These are phyloP conservation scores for Tenrec ecaudatus DNA, from an alignment of 2,113 vertebrate genomes.

Conservation along the genomic window DNA sequence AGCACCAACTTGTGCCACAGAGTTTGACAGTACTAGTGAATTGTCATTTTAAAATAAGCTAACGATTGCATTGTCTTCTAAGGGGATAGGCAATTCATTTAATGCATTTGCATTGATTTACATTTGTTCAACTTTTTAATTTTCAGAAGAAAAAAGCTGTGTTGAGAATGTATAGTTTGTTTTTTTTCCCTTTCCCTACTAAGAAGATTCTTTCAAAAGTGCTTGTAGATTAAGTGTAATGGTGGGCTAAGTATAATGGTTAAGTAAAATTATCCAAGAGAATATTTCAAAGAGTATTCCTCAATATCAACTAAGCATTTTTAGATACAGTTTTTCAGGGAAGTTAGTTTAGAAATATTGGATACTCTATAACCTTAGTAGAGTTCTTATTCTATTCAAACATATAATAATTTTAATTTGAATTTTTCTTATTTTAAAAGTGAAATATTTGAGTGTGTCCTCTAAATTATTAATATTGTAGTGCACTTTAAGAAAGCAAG, in stretches of 20 bases:
- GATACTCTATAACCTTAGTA: not conserved
- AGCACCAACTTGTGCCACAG: not conserved
- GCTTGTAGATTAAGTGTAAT: not conserved
- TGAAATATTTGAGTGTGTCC: not conserved
- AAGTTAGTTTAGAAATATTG: not conserved
- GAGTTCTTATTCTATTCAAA: not conserved
- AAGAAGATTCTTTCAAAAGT: not conserved
- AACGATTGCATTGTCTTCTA: not conserved
- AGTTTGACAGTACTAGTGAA: not conserved
- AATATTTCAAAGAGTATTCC: not conserved
- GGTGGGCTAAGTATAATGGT: not conserved
- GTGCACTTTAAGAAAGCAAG: slow-evolving; percentile 52
- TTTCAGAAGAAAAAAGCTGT: not conserved
- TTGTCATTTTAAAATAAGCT: not conserved
- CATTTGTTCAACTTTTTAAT: not conserved
- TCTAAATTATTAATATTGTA: slow-evolving; percentile 73
- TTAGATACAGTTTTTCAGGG: not conserved
- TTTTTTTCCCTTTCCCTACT: not conserved
- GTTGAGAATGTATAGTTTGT: not conserved
- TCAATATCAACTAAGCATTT: not conserved
- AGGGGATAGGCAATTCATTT: not conserved
- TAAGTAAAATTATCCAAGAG: not conserved
- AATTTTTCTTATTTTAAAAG: slow-evolving; percentile 52
- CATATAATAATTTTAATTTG: slow-evolving; percentile 1
- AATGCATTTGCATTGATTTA: not conserved